Percentiles rank a stretch among this genome's conserved stretches.
These are phyloP conservation scores for Bellardia pandia DNA, from an alignment of 2,888 invertebrate species.

Conservation along the genomic window DNA sequence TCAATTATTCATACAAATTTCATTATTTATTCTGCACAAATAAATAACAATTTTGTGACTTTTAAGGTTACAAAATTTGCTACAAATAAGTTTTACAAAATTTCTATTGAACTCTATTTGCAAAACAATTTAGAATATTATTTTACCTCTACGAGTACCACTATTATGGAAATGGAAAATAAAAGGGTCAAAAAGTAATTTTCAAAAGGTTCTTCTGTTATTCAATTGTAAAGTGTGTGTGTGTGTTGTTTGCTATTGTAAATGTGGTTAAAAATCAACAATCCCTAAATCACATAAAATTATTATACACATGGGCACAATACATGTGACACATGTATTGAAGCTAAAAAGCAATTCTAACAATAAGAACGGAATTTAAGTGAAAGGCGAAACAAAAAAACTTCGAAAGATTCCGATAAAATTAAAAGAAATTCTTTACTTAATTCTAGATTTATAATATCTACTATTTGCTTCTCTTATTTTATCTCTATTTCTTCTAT, in stretches of 20 bases:
- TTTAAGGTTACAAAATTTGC: conserved; percentile 2
- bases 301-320: not conserved
- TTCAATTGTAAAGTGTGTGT: not conserved
- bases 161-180: not conserved
- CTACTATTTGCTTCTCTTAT: too few species aligned
- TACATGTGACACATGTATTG: not conserved
- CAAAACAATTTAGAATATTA: conserved; percentile 4
- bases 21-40: conserved; percentile 36
- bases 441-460: not conserved
- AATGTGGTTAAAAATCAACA: not conserved
- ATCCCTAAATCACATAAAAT: not conserved
- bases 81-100: not conserved
- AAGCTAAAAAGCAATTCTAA: not conserved
- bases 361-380: not conserved
- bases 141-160: not conserved
- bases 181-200: conserved; percentile 26
- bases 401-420: too few species aligned
- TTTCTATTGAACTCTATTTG: conserved; percentile 22
- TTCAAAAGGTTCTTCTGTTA: not conserved
- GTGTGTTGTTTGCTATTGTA: not conserved
- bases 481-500: too few species aligned
- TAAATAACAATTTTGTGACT: not conserved
- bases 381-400: not conserved
- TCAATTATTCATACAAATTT: conserved; percentile 8
- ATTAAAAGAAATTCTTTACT: not conserved